These are phyloP conservation scores for Palloptera scutellata DNA, from an alignment of 2,888 invertebrate genomes.

Conservation along the genomic window DNA sequence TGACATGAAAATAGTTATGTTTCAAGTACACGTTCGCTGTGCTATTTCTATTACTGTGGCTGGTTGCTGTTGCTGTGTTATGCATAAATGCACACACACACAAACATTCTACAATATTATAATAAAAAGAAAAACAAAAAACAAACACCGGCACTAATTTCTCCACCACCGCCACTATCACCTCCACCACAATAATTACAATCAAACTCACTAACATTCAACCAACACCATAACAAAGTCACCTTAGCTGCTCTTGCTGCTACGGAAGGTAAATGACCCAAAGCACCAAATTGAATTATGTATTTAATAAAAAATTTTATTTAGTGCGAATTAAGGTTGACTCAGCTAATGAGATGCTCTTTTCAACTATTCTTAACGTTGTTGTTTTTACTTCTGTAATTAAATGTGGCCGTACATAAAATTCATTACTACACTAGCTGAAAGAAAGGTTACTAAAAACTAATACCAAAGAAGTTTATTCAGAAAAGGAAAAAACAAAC, in stretches of 20 bases:
- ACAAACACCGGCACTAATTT: constrained; percentile 20
- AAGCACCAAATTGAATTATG: constrained; percentile 17
- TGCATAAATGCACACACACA: constrained; percentile 20
- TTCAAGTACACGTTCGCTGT: constrained; percentile 17
- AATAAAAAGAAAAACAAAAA: no score
- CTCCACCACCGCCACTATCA: constrained; percentile 17
- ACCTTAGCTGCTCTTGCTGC: background rate
- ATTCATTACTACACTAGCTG: no score
- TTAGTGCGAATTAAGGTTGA: constrained; percentile 23
- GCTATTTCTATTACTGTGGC: background rate
- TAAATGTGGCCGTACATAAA: no score
- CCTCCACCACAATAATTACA: background rate
- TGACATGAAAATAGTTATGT: constrained; percentile 29
- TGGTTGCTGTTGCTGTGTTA: constrained; percentile 8
- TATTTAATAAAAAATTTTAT: constrained; percentile 25
- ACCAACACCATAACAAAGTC: background rate
- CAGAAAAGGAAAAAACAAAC: no score
- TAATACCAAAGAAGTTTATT: no score
- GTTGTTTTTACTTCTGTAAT: background rate
- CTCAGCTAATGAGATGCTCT: background rate
- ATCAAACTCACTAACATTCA: constrained; percentile 4
- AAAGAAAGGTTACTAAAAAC: no score
- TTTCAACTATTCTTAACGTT: background rate
- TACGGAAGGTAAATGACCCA: constrained; percentile 28
- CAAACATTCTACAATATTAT: background rate